Percentiles rank a stretch among this genome's conserved stretches.
These are phyloP conservation scores for Pollachius pollachius DNA, from an alignment of 2,113 vertebrate genomes.

Conservation along the genomic window DNA sequence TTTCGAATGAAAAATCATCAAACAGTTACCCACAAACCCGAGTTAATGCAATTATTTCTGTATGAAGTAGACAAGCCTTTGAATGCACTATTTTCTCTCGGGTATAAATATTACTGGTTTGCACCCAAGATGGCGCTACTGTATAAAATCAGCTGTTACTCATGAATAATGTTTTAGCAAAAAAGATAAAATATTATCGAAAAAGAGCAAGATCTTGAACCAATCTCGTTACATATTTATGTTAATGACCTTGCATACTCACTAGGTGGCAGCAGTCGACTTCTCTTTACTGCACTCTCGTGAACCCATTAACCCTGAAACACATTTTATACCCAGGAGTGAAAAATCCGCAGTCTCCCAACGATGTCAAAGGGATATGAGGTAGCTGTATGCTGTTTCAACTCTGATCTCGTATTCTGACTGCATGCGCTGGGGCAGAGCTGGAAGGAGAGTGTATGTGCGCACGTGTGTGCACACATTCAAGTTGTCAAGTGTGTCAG, in stretches of 20 bases:
- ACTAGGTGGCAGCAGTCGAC: conserved; percentile 51
- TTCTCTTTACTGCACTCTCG: background rate
- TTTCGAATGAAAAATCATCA: too few relatives aligned
- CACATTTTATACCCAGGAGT: conserved; percentile 21
- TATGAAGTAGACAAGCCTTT: too few relatives aligned
- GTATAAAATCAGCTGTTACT: too few relatives aligned
- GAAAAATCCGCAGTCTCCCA: conserved; percentile 38
- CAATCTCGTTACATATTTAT: background rate
- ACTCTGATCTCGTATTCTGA: conserved; percentile 26
- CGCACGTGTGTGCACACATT: background rate
- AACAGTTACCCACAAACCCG: too few relatives aligned
- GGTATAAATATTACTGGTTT: background rate
- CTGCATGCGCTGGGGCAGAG: conserved; percentile 10
- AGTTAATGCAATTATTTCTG: too few relatives aligned
- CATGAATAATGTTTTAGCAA: too few relatives aligned
- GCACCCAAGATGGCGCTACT: too few relatives aligned
- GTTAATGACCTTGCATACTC: background rate
- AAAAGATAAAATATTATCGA: background rate
- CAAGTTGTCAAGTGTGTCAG: conserved; percentile 18
- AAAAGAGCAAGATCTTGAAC: background rate
- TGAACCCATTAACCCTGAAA: conserved; percentile 57
- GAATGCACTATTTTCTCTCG: background rate
- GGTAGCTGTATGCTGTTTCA: conserved; percentile 34
- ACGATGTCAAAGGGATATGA: conserved; percentile 40
- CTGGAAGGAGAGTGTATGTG: conserved; percentile 16